Conservation (phyloP, 2,797 vertebrate genomes). For the Holocentrus rufus region DNA sequence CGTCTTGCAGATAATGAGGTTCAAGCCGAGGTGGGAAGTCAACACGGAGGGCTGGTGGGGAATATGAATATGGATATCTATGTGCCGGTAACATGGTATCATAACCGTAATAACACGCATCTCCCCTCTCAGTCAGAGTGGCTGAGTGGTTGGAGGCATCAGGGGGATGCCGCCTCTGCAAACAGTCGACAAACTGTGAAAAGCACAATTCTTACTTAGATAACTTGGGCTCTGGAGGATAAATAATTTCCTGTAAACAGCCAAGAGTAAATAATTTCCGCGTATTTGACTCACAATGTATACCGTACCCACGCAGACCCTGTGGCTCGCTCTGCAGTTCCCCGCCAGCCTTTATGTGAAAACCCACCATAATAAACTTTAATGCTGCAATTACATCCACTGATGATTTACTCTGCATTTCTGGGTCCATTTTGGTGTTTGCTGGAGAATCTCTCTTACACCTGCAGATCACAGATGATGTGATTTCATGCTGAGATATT, state of each 20-base stretch:
- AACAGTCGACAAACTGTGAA: background rate
- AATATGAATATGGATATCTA: background rate
- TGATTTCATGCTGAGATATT: no score
- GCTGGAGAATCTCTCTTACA: no score
- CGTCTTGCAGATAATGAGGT: background rate
- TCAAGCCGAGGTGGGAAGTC: background rate
- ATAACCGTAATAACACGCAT: background rate
- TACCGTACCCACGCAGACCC: no score
- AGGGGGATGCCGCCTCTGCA: background rate
- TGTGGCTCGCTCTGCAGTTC: no score
- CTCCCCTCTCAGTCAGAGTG: conserved; percentile 2
- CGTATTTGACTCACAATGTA: no score
- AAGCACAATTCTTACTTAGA: background rate
- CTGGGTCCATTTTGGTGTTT: no score
- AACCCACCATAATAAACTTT: no score
- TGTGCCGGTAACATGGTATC: background rate
- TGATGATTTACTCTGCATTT: no score
- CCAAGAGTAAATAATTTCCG: background rate
- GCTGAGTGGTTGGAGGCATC: background rate
- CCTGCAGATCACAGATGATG: no score
- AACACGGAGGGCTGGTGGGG: background rate
- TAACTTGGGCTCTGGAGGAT: background rate
- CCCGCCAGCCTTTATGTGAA: no score
- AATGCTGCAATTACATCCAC: no score
- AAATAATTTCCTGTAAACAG: background rate